Conservation (phyloP, 1,140 invertebrate species). For the Anastatus disparis region DNA sequence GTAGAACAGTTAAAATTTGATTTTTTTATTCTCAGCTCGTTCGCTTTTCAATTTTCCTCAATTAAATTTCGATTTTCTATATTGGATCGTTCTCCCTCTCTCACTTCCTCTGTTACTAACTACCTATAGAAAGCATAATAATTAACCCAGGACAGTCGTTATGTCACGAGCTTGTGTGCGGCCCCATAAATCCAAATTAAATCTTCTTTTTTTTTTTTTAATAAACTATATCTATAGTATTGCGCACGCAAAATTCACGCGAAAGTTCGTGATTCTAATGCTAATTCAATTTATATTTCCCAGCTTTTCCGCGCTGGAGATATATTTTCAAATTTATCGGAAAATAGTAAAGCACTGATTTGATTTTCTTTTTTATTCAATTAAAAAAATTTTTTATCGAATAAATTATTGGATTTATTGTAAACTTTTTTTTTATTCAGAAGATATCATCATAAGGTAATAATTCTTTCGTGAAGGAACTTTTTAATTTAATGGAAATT, state of each 20-base stretch:
- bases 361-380: too few relatives aligned
- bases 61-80: constrained; percentile 36
- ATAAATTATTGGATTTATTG: too few relatives aligned
- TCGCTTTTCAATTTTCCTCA: constrained; percentile 31
- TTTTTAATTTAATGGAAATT: too few relatives aligned
- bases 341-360: too few relatives aligned
- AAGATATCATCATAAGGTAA: too few relatives aligned
- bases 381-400: too few relatives aligned
- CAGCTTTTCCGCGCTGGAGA: not conserved
- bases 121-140: constrained; percentile 38
- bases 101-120: too few relatives aligned
- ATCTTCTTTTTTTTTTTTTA: too few relatives aligned
- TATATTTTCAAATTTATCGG: not conserved
- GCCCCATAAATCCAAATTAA: constrained; percentile 40
- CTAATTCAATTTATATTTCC: constrained; percentile 25
- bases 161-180: constrained; percentile 19
- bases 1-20: too few relatives aligned
- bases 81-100: not conserved
- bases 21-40: too few relatives aligned
- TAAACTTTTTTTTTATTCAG: too few relatives aligned
- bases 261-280: constrained; percentile 24
- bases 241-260: constrained; percentile 10
- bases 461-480: too few relatives aligned
- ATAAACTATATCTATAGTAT: not conserved
- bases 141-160: constrained; percentile 33